Conservation (phyloP, 2,888 invertebrate species). For the Pyrocoelia pectoralis region DNA sequence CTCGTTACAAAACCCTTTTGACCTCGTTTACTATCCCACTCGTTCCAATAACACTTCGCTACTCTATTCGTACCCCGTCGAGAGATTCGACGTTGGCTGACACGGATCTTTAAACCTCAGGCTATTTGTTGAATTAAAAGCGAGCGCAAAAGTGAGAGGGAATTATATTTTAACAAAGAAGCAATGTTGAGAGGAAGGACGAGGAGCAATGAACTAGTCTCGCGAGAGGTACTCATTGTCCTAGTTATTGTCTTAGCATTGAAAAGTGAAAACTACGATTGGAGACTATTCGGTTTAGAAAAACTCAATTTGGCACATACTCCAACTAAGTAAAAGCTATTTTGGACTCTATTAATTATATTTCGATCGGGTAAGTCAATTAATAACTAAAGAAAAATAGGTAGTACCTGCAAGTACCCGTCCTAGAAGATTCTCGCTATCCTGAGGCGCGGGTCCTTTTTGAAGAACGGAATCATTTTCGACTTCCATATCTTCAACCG, state of each 20-base stretch:
- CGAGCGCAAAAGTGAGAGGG: slow-evolving; percentile 48
- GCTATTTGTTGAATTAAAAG: slow-evolving; percentile 53
- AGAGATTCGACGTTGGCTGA: slow-evolving; percentile 51
- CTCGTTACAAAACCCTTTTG: slow-evolving; percentile 60
- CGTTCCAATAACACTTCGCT: slow-evolving; percentile 46
- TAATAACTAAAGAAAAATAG: slow-evolving; percentile 1
- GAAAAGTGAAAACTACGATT: slow-evolving; percentile 51
- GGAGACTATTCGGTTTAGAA: slow-evolving; percentile 34
- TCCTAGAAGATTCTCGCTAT: slow-evolving; percentile 65
- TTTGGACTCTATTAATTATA: slow-evolving; percentile 16
- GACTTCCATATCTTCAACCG: slow-evolving; percentile 56
- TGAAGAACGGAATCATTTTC: slow-evolving; percentile 42
- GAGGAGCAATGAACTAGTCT: slow-evolving; percentile 69
- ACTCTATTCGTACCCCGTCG: slow-evolving; percentile 32
- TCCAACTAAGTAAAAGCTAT: slow-evolving; percentile 19
- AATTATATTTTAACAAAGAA: slow-evolving; percentile 41
- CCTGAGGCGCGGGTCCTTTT: slow-evolving; percentile 39
- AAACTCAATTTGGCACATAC: slow-evolving; percentile 28
- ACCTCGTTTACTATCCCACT: slow-evolving; percentile 54
- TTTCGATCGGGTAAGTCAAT: too few species aligned
- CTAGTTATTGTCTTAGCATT: slow-evolving; percentile 52
- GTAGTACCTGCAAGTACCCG: slow-evolving; percentile 65
- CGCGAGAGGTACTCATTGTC: slow-evolving; percentile 58
- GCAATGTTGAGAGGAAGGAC: slow-evolving; percentile 63
- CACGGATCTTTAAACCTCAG: slow-evolving; percentile 54